Percentiles rank a stretch among this genome's conserved stretches.
Conservation (phyloP, 2,888 invertebrate genomes). For the Drosophila robusta region DNA sequence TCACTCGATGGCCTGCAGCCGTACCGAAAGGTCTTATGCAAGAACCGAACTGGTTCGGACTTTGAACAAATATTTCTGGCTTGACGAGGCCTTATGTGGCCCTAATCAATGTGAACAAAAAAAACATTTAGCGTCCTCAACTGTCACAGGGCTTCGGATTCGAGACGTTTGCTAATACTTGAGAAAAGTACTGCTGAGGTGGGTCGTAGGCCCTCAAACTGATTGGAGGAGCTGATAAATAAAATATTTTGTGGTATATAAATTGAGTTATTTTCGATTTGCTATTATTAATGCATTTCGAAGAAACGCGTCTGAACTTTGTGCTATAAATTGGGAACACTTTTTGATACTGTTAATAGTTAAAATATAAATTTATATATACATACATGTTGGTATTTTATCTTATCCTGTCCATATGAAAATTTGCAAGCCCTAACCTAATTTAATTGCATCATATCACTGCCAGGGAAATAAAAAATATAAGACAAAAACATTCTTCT, state of each 20-base stretch:
- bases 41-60: conserved; percentile 17
- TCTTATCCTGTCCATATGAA: too few species aligned
- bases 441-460: too few species aligned
- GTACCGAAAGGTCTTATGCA: conserved; percentile 30
- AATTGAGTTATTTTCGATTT: conserved; percentile 49
- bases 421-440: too few species aligned
- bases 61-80: conserved; percentile 57
- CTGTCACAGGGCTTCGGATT: conserved; percentile 16
- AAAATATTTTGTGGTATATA: conserved; percentile 28
- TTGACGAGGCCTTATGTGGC: conserved; percentile 23
- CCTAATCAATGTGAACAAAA: conserved; percentile 38
- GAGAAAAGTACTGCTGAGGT: conserved; percentile 21
- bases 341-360: too few species aligned
- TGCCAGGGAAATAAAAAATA: too few species aligned
- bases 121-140: conserved; percentile 11
- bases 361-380: too few species aligned
- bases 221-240: conserved; percentile 59
- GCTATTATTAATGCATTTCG: conserved; percentile 24
- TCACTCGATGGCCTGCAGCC: conserved; percentile 15
- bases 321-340: background rate
- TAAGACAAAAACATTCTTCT: too few species aligned
- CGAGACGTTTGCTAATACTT: conserved; percentile 25
- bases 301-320: conserved; percentile 21
- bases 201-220: conserved; percentile 31
- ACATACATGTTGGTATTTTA: too few species aligned